Base-by-base conservation (phyloP, 2,797 vertebrate species). In the Apodemus agrarius region DNA sequence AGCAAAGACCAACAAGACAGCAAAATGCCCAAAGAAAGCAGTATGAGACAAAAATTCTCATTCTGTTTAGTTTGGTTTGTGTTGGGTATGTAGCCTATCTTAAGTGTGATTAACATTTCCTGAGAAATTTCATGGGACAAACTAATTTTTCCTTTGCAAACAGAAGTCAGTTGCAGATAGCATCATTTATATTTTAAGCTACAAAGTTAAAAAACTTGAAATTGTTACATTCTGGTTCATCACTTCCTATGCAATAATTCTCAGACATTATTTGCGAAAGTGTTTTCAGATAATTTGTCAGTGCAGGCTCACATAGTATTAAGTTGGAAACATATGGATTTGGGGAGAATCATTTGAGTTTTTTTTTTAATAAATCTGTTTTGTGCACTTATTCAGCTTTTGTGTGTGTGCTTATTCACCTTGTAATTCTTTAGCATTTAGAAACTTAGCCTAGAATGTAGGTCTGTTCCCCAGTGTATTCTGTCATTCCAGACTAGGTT, bases 241-340 rank as follows among this genome's bases (percentile, higher is more conserved):
- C 21, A 57, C 34, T 24, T 37, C 21, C 21, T 81, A n/a, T 37
- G 14, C 11, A 81, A 81, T 37, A 37, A 57, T 81, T 37, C 21
- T 81, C 34, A 57, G 34, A 14, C 22, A 37, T 57, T 37, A 57
- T 81, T 54, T 82, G 54, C 80, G 24, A 34, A 34, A 22, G 6
- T 34, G 2, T 95, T 95, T 86, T 61, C 31, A 40, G 26, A 79
- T 57, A 88, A 61, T 52, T 92, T 96, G 52, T 85, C 17, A 84
- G 74, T 63, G 63, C 1, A 59, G n/a, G 12, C 19, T 91, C 46
- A 3, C 26, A 24, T 1, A 19, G 89, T 12, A 19, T 80, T 65
- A 61, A 74, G 78, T 95, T 19, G 83, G 75, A 94, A 83, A 63
- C 65, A 52, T 24, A n/a, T 3, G 1, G 16, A 19, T 85, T 65